Conservation (phyloP, 2,113 vertebrate species). For the Ranitomeya imitator region DNA sequence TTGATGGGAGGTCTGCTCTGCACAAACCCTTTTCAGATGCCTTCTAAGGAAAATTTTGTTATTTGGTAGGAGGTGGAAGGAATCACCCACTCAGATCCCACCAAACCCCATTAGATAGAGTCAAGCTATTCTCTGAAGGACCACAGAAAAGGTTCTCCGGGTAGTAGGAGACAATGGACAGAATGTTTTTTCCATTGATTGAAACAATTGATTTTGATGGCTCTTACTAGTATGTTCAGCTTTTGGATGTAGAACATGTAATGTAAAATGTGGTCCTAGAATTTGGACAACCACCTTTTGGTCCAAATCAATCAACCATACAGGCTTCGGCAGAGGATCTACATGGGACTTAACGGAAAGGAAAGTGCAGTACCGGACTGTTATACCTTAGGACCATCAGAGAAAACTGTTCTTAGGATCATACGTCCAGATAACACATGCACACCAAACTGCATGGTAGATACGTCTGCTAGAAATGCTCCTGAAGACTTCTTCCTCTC, state of each 20-base stretch:
- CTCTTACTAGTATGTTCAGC: neutral
- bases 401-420: too few species aligned
- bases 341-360: too few species aligned
- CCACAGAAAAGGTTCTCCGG: neutral
- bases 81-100: neutral
- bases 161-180: neutral
- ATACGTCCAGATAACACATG: neutral
- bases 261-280: neutral
- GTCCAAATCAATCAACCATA: neutral
- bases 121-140: neutral
- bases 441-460: neutral
- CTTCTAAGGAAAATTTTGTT: neutral
- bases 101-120: neutral
- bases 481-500: neutral
- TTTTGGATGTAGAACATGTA: neutral
- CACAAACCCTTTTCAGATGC: neutral
- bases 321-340: too few species aligned
- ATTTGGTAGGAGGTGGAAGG: neutral
- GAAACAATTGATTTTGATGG: neutral
- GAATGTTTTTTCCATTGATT: neutral
- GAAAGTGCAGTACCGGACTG: too few species aligned
- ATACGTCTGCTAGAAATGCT: neutral
- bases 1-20: neutral
- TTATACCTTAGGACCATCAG: too few species aligned
- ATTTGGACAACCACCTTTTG: neutral